Percentiles rank a stretch among this genome's conserved stretches.
These are phyloP conservation scores for Pomacea maculata DNA, from an alignment of 1,140 invertebrate species.

Conservation along the genomic window DNA sequence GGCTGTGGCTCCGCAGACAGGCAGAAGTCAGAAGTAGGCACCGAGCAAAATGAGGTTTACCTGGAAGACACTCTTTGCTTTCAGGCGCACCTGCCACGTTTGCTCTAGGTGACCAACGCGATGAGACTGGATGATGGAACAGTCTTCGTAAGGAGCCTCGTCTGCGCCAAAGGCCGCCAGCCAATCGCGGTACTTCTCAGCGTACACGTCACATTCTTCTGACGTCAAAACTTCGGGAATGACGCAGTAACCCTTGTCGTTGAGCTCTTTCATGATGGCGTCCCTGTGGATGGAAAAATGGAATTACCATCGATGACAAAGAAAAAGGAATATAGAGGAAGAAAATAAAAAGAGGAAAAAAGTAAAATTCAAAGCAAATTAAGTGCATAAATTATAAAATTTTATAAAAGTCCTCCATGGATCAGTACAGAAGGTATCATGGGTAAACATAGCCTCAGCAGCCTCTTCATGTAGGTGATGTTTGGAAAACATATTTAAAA, in stretches of 20 bases:
- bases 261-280: conserved; percentile 8
- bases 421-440: too few relatives aligned
- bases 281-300: neutral
- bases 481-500: too few relatives aligned
- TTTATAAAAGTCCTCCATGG: too few relatives aligned
- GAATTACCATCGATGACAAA: too few relatives aligned
- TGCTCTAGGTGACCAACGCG: conserved; percentile 38
- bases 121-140: conserved; percentile 37
- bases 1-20: too few relatives aligned
- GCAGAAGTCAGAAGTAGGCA: too few relatives aligned
- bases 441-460: too few relatives aligned
- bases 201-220: conserved; percentile 25
- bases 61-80: conserved; percentile 36
- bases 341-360: too few relatives aligned
- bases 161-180: conserved; percentile 17
- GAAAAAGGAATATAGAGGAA: too few relatives aligned
- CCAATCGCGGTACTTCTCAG: conserved; percentile 14
- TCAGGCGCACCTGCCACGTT: conserved; percentile 37
- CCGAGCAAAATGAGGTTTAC: neutral
- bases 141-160: conserved; percentile 12
- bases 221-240: conserved; percentile 11
- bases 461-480: too few relatives aligned
- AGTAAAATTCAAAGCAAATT: too few relatives aligned
- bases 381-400: too few relatives aligned
- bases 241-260: conserved; percentile 23